A percentile compares a stretch with the other conserved stretches of the same genome.
Conservation (phyloP, 2,888 invertebrate genomes). For the Perizoma flavofasciatum region DNA sequence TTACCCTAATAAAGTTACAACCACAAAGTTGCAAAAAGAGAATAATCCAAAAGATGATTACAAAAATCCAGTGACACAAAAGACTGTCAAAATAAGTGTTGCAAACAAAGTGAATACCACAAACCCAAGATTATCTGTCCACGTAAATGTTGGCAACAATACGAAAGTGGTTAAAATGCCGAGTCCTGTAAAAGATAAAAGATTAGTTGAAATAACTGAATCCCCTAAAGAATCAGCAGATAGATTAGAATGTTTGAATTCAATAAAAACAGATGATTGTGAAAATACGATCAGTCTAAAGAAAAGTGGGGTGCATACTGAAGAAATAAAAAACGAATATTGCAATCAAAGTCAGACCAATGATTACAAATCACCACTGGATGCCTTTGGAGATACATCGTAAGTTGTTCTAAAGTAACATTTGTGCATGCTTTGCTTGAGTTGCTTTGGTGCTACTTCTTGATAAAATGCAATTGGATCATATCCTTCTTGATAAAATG, state of each 20-base stretch:
- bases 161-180: constrained; percentile 63
- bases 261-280: constrained; percentile 5
- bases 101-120: constrained; percentile 42
- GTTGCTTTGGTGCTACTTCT: no score
- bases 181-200: constrained; percentile 32
- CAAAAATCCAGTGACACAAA: constrained; percentile 49
- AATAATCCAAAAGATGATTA: constrained; percentile 63
- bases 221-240: constrained; percentile 18
- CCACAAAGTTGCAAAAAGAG: constrained; percentile 68
- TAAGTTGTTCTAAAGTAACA: constrained; percentile 50
- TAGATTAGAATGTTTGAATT: constrained; percentile 9
- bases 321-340: constrained; percentile 22
- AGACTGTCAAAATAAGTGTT: constrained; percentile 61
- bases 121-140: constrained; percentile 56
- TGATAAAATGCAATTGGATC: no score
- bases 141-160: constrained; percentile 61
- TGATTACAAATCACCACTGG: constrained; percentile 74
- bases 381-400: constrained; percentile 62
- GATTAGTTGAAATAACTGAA: constrained; percentile 25
- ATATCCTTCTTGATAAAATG: neutral
- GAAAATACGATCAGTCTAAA: constrained; percentile 30
- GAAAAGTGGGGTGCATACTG: constrained; percentile 35
- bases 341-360: constrained; percentile 37
- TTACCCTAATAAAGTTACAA: constrained; percentile 42
- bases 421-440: neutral